phyloP scores from a whole-genome alignment of 2,888 invertebrate genomes.

The Hypercompe scribonia region DNA sequence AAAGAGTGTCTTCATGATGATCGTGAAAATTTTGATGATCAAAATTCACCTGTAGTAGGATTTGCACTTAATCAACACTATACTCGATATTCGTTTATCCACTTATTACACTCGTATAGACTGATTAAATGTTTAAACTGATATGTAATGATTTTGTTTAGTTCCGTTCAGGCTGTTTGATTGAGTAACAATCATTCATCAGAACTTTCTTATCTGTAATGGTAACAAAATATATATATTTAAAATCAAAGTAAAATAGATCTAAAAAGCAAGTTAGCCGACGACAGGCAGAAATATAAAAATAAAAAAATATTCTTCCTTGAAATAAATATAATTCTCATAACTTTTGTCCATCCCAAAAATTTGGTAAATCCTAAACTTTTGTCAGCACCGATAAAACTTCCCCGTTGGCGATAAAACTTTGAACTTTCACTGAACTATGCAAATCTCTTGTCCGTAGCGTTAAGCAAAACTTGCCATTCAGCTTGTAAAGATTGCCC shows the following conservation, averaged over 20 bases:
- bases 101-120: too few relatives aligned
- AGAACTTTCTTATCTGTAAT: not conserved
- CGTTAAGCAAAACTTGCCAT: constrained; percentile 7
- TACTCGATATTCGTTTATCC: too few relatives aligned
- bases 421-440: constrained; percentile 29
- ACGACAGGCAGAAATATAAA: not conserved
- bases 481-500: constrained; percentile 10
- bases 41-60: too few relatives aligned
- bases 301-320: not conserved
- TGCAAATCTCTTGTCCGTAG: constrained; percentile 39
- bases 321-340: constrained; percentile 3
- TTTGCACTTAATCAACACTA: too few relatives aligned
- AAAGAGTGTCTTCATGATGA: too few relatives aligned
- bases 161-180: too few relatives aligned
- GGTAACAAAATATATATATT: not conserved
- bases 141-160: too few relatives aligned
- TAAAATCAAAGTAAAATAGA: not conserved
- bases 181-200: too few relatives aligned
- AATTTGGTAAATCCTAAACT: constrained; percentile 6
- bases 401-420: constrained; percentile 14
- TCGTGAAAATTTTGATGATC: too few relatives aligned
- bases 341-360: constrained; percentile 10
- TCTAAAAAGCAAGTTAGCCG: not conserved
- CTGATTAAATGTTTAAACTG: too few relatives aligned
- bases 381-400: constrained; percentile 12